Conservation (phyloP, 2,113 vertebrate genomes). For the Thomomys bottae region DNA sequence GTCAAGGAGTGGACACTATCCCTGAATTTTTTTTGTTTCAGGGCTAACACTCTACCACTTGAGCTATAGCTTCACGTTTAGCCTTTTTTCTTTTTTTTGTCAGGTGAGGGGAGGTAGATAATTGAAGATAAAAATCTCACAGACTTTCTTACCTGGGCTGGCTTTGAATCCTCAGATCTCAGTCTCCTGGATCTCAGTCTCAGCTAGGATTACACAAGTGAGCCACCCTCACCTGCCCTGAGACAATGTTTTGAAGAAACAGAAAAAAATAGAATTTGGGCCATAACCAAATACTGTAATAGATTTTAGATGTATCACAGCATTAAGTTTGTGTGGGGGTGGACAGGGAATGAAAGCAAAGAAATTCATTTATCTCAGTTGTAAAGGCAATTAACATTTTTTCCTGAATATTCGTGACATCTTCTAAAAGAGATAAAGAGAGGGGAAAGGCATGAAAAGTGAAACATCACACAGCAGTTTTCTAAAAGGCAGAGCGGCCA, state of each 20-base stretch:
- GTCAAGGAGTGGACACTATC: too few species aligned
- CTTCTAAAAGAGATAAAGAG: conserved; percentile 13
- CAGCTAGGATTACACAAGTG: too few species aligned
- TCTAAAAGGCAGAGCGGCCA: conserved; percentile 2
- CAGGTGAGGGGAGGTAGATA: too few species aligned
- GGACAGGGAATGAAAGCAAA: background rate
- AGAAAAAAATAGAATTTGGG: conserved; percentile 12
- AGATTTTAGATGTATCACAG: background rate
- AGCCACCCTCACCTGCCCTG: background rate
- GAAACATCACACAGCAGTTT: background rate
- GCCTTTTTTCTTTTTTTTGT: too few species aligned
- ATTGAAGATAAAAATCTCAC: too few species aligned
- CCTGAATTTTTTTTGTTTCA: too few species aligned
- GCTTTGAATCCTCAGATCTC: too few species aligned
- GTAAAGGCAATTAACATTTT: conserved; percentile 36
- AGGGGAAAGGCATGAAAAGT: background rate
- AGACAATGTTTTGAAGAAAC: background rate
- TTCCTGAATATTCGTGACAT: conserved; percentile 12
- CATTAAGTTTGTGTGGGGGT: background rate
- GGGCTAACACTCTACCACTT: too few species aligned
- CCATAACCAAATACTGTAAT: conserved; percentile 22
- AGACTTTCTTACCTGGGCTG: too few species aligned
- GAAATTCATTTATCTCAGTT: background rate
- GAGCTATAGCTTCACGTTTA: too few species aligned
- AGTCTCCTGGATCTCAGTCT: too few species aligned